Evolutionary conservation across 2,113 vertebrate species (phyloP).

Genomic region (Origma solitaria): DNA sequence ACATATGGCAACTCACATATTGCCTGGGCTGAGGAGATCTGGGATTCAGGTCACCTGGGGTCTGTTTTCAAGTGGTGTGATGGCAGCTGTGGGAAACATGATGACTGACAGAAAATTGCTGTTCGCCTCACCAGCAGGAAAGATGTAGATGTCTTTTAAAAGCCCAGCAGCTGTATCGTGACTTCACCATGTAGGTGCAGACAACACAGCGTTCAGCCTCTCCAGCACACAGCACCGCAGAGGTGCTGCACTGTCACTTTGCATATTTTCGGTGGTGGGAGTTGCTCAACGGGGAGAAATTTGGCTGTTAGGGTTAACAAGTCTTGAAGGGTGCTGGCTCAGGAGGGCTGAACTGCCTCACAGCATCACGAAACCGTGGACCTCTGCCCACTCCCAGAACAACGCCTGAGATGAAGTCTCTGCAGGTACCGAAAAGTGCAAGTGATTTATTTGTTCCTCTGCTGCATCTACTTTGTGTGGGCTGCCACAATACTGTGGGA

Average conservation of each 20-base stretch:
- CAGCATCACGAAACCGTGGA: background rate
- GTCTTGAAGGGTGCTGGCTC: background rate
- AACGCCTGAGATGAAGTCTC: background rate
- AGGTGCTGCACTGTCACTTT: background rate
- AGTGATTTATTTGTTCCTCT: conserved; percentile 15
- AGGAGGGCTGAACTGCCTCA: background rate
- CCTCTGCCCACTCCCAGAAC: background rate
- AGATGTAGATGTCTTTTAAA: conserved; percentile 55
- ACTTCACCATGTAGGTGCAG: background rate
- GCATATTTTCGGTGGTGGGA: background rate
- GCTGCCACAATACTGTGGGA: background rate
- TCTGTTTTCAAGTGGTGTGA: conserved; percentile 73
- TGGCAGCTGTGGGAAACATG: conserved; percentile 72
- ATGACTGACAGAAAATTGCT: conserved; percentile 65
- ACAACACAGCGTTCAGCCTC: background rate
- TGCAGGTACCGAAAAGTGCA: background rate
- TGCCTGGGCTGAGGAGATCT: conserved; percentile 57
- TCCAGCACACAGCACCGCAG: background rate
- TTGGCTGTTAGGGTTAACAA: background rate
- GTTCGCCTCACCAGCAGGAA: conserved; percentile 39
- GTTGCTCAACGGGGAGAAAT: background rate
- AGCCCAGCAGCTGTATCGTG: conserved; percentile 24
- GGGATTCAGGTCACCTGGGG: conserved; percentile 72
- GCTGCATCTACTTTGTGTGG: background rate
- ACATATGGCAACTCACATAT: conserved; percentile 73